Conservation (phyloP, 2,113 vertebrate species). For the Ictalurus punctatus region DNA sequence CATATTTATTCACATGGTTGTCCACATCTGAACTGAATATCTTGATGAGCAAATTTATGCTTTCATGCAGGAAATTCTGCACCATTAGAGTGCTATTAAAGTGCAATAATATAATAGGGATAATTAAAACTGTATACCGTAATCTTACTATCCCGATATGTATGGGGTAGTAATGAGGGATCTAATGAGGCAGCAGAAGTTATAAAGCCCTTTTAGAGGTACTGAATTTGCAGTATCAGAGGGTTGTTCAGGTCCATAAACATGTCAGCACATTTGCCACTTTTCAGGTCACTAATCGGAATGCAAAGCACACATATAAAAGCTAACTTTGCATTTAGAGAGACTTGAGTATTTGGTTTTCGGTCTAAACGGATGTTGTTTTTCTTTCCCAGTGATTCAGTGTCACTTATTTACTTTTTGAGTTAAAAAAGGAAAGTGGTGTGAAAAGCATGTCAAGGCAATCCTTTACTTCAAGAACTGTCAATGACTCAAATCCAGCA, state of each 20-base stretch:
- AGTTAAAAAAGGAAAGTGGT: neutral
- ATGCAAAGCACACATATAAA: neutral
- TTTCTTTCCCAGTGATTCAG: neutral
- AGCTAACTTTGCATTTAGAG: neutral
- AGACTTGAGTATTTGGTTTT: neutral
- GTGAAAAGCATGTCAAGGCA: constrained; percentile 32
- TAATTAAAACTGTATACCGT: neutral
- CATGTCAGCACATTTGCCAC: neutral
- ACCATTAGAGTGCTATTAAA: neutral
- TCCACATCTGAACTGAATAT: neutral
- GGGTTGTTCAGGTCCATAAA: neutral
- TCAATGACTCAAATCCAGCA: constrained; percentile 15
- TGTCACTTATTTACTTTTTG: neutral
- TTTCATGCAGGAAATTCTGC: neutral
- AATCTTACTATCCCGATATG: too few species aligned
- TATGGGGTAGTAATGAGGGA: too few species aligned
- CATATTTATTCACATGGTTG: neutral
- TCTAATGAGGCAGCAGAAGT: neutral
- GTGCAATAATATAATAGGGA: neutral
- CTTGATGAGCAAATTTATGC: neutral
- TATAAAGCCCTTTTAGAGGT: neutral
- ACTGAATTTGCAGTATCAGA: neutral
- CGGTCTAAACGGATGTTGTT: neutral
- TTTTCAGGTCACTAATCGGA: constrained; percentile 16
- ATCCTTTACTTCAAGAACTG: neutral